Base-by-base conservation (phyloP, 2,888 invertebrate genomes). In the Cotesia congregata region DNA sequence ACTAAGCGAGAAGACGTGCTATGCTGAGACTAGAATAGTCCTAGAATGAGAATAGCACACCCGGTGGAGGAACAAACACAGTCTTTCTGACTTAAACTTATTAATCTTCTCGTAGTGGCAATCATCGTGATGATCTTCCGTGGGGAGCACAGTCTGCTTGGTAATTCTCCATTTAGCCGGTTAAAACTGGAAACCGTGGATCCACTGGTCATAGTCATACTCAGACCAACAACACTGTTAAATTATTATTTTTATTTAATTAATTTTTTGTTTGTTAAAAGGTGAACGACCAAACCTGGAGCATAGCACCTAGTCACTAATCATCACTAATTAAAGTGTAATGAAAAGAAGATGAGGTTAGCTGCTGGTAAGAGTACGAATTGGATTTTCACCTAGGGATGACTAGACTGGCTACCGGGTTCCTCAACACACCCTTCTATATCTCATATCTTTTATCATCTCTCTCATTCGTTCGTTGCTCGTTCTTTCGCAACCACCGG, bases 21-120 rank as follows among this genome's bases (percentile, higher is more conserved):
- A 74, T 75, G 74, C 78, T 74, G 77, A 79, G 81, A 81, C 84
- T 83, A 84, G 83, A 83, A 84, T 83, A 84, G 82, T 80, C 80
- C 80, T 81, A 77, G 80, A 85, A 84, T 83, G 83, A 84, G 83
- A 84, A 84, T 84, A 82, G 81, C 82, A 81, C 80, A 70, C 67
- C 77, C 65, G 60, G 59, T 71, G 67, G 67, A 40, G 38, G 67
- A 71, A 72, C 65, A 71, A 71, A 67, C 67, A 30, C 30, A 2
- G 6, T 39, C n/a, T 61, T 38, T 30, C 64, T 39, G 72, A 68
- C 30, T 76, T 72, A 59, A 76, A 76, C 67, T 68, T 72, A 72
- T 76, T 38, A 61, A 68, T 76, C 59, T 41, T 20, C 30, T 71
- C 20, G 38, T 9, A 6, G 9, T 50, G 50, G n/a, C 12, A 9